Evolutionary conservation across 2,888 invertebrate species (phyloP).

Genomic region (Strigamia transsilvanica): DNA sequence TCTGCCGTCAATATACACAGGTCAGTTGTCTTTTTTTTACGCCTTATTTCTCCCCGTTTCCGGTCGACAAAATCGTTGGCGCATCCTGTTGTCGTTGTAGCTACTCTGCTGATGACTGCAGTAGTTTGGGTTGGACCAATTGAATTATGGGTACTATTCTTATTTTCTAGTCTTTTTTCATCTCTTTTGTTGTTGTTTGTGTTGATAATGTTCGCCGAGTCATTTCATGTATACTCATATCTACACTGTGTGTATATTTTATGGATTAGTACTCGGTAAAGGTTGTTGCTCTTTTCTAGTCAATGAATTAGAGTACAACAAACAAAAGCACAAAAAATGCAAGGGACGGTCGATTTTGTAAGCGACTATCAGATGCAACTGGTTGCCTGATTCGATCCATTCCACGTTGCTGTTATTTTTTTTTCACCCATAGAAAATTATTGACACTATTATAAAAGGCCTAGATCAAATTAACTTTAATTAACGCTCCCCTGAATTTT

Average conservation of each 20-base stretch:
- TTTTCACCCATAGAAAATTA: not conserved
- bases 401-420: not conserved
- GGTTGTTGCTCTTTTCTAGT: slow-evolving; percentile 21
- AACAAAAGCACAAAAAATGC: not conserved
- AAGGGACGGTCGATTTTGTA: slow-evolving; percentile 29
- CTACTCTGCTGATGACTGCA: slow-evolving; percentile 41
- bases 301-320: not conserved
- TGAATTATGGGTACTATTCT: slow-evolving; percentile 45
- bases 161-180: not conserved
- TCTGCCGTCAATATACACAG: slow-evolving; percentile 39
- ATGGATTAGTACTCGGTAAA: not conserved
- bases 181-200: not conserved
- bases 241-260: not conserved
- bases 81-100: slow-evolving; percentile 45
- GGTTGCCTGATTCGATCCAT: slow-evolving; percentile 49
- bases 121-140: slow-evolving; percentile 43
- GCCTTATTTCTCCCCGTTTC: not conserved
- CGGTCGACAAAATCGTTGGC: slow-evolving; percentile 26
- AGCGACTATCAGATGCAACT: slow-evolving; percentile 48
- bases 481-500: not conserved
- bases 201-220: not conserved
- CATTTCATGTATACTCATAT: not conserved
- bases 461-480: not conserved
- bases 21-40: slow-evolving; percentile 25
- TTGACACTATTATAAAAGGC: not conserved